Evolutionary conservation across 1,140 invertebrate species (phyloP).

Genomic region (Sinonovacula constricta): DNA sequence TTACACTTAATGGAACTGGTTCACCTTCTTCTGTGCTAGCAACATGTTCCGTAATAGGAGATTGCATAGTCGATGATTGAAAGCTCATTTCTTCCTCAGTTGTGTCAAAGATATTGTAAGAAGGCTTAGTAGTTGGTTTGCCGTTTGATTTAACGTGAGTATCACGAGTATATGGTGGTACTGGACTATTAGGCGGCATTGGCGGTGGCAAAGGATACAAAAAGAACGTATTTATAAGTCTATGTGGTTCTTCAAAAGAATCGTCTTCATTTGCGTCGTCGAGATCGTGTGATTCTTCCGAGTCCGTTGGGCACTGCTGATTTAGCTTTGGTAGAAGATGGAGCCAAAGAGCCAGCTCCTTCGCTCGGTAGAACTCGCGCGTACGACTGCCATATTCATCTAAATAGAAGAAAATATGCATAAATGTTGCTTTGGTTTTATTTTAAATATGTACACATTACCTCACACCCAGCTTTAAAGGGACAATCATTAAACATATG

Average conservation of each 20-base stretch:
- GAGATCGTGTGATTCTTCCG: slow-evolving; percentile 89
- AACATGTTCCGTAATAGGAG: neutral
- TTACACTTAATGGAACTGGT: slow-evolving; percentile 80
- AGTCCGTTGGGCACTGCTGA: slow-evolving; percentile 85
- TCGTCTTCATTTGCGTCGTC: slow-evolving; percentile 81
- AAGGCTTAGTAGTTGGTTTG: slow-evolving; percentile 54
- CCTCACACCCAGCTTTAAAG: too few species aligned
- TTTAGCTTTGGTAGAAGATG: slow-evolving; percentile 97
- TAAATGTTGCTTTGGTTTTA: too few species aligned
- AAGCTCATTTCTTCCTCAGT: neutral
- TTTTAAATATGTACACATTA: too few species aligned
- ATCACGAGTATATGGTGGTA: slow-evolving; percentile 23
- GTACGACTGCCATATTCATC: too few species aligned
- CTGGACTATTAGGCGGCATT: slow-evolving; percentile 67
- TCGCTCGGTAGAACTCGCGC: slow-evolving; percentile 97
- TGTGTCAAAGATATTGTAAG: slow-evolving; percentile 11
- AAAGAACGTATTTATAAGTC: slow-evolving; percentile 64
- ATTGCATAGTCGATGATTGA: neutral
- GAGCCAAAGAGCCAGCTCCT: slow-evolving; percentile 97
- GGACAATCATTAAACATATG: too few species aligned
- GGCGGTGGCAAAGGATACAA: slow-evolving; percentile 76
- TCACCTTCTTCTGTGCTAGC: slow-evolving; percentile 1
- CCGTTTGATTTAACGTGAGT: slow-evolving; percentile 58
- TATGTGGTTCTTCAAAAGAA: slow-evolving; percentile 68
- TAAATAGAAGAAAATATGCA: too few species aligned